A percentile compares a stretch with the other conserved stretches of the same genome.
These are phyloP conservation scores for Drosophila yooni DNA, from an alignment of 2,888 invertebrate species.

Conservation along the genomic window DNA sequence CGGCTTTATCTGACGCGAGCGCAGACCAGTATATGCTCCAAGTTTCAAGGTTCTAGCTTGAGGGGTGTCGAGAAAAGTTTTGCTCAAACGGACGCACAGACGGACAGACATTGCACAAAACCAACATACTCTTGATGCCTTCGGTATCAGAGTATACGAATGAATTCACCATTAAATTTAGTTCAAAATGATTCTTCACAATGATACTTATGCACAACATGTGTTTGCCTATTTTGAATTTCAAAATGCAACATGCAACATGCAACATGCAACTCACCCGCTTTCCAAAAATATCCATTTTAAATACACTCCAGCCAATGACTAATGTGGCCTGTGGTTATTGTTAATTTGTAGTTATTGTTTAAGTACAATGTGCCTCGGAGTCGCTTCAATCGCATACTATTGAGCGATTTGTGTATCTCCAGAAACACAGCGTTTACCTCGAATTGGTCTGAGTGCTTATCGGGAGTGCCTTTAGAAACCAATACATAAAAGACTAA, in stretches of 20 bases:
- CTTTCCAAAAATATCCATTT: slow-evolving; percentile 54
- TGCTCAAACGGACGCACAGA: not conserved
- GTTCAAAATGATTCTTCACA: not conserved
- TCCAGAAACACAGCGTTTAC: slow-evolving; percentile 41
- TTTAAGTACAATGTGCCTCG: slow-evolving; percentile 43
- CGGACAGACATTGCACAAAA: not conserved
- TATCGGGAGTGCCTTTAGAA: slow-evolving; percentile 49
- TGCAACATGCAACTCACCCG: slow-evolving; percentile 71
- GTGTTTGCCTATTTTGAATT: not conserved
- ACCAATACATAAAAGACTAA: slow-evolving; percentile 34
- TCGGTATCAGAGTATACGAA: not conserved
- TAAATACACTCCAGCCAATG: slow-evolving; percentile 6
- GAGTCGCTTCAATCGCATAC: slow-evolving; percentile 67
- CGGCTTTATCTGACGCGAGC: not conserved
- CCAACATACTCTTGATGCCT: not conserved
- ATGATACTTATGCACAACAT: not conserved
- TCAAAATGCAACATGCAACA: not conserved
- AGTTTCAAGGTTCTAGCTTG: not conserved
- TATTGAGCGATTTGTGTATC: slow-evolving; percentile 62
- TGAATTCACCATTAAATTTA: not conserved
- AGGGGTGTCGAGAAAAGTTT: not conserved
- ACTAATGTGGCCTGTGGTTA: not conserved
- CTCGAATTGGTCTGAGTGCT: slow-evolving; percentile 58
- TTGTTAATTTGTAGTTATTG: slow-evolving; percentile 1
- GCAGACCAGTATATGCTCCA: not conserved